Base-by-base conservation (phyloP, 2,888 invertebrate genomes). In the Tipula confusa region DNA sequence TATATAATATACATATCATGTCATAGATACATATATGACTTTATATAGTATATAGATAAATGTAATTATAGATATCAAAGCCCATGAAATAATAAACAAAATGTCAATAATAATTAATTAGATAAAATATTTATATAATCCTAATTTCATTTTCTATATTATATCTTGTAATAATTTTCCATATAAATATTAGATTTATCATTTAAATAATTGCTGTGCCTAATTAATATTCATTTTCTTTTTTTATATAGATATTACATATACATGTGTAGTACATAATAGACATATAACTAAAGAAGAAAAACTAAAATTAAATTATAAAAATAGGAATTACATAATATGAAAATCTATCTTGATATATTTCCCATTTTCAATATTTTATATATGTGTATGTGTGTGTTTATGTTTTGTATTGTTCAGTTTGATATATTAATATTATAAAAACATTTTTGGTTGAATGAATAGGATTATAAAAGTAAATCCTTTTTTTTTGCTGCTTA, bases 41-140 rank as follows among this genome's bases (percentile, higher is more conserved):
- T 13, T 38, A 13, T 38, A 38, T 13, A 4, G n/a, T 38, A 64
- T 7, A 64, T 64, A 64, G 64, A 24, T 24, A 64, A 64, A 64
- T 64, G 24, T 64, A 64, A 64, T 24, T 64, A 64, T 18, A 64
- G 64, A 64, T 64, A 64, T 64, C 64, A 24, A 64, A 64, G 24
- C 64, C 18, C 64, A 64, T 64, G 64, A 64, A 64, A 64, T 24
- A 64, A 64, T 64, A 64, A 64, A 64, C 24, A 64, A 64, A 64
- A 64, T 64, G 64, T 18, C 24, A 64, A 64, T 64, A 64, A 64
- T 64, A 64, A 64, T 64, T 64, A 64, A 64, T 64, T 64, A 64
- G 64, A 64, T 64, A 64, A 64, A 64, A 9, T 64, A 64, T 64
- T 64, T 64, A 64, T 64, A 24, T 64, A 64, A 64, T 64, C 24